Conservation (phyloP, 2,797 vertebrate genomes). For the Heteromormyrus szaboi region DNA sequence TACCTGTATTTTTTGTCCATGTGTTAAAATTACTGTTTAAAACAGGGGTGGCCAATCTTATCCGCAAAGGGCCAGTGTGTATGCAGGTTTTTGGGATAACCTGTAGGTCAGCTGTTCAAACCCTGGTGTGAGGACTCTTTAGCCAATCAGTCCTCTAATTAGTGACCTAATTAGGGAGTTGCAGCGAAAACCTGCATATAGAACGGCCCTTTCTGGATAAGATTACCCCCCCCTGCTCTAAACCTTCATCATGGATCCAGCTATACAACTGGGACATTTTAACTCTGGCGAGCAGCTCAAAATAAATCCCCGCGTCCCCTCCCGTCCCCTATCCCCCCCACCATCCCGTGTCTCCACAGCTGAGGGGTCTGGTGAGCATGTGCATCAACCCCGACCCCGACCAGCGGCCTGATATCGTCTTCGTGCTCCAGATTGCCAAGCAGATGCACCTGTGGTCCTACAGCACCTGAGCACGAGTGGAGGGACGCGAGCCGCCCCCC, state of each 20-base stretch:
- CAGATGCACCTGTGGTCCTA: constrained; percentile 86
- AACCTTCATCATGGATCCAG: not conserved
- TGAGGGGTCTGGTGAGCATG: constrained; percentile 83
- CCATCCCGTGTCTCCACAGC: constrained; percentile 47
- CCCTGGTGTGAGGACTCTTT: too few relatives aligned
- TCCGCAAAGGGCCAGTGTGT: too few relatives aligned
- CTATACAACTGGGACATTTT: not conserved
- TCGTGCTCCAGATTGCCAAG: constrained; percentile 81
- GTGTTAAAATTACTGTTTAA: not conserved
- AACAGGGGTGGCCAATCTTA: too few relatives aligned
- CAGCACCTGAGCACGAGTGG: constrained; percentile 67
- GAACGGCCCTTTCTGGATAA: too few relatives aligned
- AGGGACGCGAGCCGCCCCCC: not conserved
- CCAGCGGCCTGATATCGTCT: constrained; percentile 81
- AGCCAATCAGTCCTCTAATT: too few relatives aligned
- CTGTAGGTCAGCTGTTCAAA: too few relatives aligned
- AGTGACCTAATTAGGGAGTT: too few relatives aligned
- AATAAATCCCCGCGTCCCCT: not conserved
- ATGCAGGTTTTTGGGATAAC: too few relatives aligned
- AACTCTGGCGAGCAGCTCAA: not conserved
- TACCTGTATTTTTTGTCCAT: not conserved
- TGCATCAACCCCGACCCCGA: constrained; percentile 84
- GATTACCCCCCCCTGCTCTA: not conserved
- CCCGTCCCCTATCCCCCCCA: not conserved
- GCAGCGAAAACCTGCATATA: too few relatives aligned